Evolutionary conservation across 2,113 vertebrate species (phyloP).

Genomic region (Nesogale talazaci): DNA sequence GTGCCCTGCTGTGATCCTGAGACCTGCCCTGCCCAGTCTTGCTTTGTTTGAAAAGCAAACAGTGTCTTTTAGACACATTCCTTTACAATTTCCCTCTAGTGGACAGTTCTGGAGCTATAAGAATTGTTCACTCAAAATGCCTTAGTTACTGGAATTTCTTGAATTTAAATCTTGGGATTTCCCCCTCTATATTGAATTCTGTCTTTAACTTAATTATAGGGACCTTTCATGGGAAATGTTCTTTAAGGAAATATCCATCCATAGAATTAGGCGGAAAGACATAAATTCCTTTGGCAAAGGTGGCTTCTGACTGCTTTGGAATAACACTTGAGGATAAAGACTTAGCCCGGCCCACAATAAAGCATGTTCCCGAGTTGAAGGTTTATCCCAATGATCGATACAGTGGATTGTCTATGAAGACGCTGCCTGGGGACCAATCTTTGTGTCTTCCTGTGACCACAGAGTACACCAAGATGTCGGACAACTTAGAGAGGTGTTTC

Average conservation of each 20-base stretch:
- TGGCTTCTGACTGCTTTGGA: neutral
- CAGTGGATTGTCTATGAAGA: too few relatives aligned
- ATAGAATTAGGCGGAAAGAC: neutral
- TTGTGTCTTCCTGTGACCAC: conserved; percentile 12
- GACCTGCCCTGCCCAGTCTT: neutral
- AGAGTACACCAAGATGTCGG: conserved; percentile 99
- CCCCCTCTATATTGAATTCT: neutral
- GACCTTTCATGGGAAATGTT: neutral
- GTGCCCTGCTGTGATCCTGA: neutral
- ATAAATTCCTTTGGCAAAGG: neutral
- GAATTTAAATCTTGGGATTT: neutral
- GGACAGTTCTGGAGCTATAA: neutral
- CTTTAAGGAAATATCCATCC: neutral
- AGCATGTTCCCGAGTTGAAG: neutral
- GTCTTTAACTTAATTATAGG: neutral
- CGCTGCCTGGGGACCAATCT: neutral
- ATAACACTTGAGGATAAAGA: too few relatives aligned
- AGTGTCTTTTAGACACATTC: neutral
- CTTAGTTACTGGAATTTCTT: neutral
- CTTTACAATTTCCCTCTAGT: neutral
- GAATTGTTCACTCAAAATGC: neutral
- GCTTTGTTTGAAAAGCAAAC: neutral
- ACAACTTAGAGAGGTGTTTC: conserved; percentile 96
- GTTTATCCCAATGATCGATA: neutral
- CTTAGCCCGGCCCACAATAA: too few relatives aligned